These are phyloP conservation scores for Dimorphilus gyrociliatus DNA, from an alignment of 2,888 invertebrate species.

Conservation along the genomic window DNA sequence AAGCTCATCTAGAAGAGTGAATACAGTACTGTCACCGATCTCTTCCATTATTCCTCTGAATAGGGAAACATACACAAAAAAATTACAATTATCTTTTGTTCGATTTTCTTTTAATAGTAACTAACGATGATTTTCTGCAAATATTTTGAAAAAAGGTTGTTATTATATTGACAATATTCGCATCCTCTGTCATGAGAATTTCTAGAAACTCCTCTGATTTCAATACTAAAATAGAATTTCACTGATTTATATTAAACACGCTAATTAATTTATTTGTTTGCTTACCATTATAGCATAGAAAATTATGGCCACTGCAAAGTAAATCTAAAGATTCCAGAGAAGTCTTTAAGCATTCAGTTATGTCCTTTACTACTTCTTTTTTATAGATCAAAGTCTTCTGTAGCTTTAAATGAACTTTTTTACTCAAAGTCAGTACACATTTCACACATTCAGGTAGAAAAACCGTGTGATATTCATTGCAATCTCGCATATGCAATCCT, in stretches of 20 bases:
- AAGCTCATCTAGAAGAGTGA: no score
- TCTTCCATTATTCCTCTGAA: no score
- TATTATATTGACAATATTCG: slow-evolving; percentile 15
- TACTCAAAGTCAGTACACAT: not conserved
- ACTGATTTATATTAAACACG: not conserved
- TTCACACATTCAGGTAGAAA: slow-evolving; percentile 1
- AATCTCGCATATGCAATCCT: no score
- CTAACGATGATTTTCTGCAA: no score
- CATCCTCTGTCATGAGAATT: slow-evolving; percentile 31
- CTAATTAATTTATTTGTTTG: not conserved
- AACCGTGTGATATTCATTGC: no score
- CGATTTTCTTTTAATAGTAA: no score
- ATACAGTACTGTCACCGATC: no score
- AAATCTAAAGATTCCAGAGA: slow-evolving; percentile 19
- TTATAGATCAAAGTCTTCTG: slow-evolving; percentile 8
- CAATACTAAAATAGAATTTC: slow-evolving; percentile 21
- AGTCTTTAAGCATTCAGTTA: slow-evolving; percentile 12
- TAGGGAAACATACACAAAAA: no score
- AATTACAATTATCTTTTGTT: no score
- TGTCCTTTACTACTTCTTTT: no score
- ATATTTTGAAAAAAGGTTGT: slow-evolving; percentile 19
- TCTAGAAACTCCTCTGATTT: slow-evolving; percentile 31
- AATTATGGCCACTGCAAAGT: slow-evolving; percentile 16
- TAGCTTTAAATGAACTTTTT: slow-evolving; percentile 1
- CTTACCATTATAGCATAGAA: slow-evolving; percentile 16